Evolutionary conservation across 2,113 vertebrate genomes (phyloP).

Genomic region (Natator depressus): DNA sequence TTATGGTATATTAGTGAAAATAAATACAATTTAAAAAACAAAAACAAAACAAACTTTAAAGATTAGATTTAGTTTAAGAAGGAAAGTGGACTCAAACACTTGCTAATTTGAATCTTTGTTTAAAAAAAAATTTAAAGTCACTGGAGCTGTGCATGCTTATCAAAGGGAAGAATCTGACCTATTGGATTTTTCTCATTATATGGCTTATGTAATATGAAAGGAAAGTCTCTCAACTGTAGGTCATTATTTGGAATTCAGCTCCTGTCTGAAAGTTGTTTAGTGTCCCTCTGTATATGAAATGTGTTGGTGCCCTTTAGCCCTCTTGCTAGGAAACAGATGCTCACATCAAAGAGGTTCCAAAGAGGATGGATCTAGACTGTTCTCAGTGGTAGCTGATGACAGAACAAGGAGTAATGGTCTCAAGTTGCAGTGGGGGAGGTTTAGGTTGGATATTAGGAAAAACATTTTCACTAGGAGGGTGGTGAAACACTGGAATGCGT

Average conservation of each 20-base stretch:
- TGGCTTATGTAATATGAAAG: neutral
- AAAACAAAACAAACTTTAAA: neutral
- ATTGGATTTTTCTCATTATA: neutral
- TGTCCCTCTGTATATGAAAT: neutral
- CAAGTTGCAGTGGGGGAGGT: too few relatives aligned
- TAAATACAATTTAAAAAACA: neutral
- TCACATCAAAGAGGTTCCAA: neutral
- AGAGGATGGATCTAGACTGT: too few relatives aligned
- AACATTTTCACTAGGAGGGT: too few relatives aligned
- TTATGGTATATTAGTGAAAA: neutral
- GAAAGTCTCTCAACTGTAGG: neutral
- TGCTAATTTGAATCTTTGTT: neutral
- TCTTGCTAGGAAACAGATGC: neutral
- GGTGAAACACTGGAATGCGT: too few relatives aligned
- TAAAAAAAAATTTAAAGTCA: neutral
- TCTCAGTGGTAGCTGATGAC: too few relatives aligned
- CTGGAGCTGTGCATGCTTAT: neutral
- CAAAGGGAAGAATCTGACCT: neutral
- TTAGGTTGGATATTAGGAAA: too few relatives aligned
- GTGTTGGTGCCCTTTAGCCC: neutral
- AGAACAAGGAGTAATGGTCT: too few relatives aligned
- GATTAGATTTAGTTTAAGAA: neutral
- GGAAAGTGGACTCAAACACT: neutral
- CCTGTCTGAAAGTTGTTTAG: neutral
- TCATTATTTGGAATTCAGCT: conserved; percentile 23